These are phyloP conservation scores for Todiramphus chloris DNA, from an alignment of 2,113 vertebrate genomes.

Conservation along the genomic window DNA sequence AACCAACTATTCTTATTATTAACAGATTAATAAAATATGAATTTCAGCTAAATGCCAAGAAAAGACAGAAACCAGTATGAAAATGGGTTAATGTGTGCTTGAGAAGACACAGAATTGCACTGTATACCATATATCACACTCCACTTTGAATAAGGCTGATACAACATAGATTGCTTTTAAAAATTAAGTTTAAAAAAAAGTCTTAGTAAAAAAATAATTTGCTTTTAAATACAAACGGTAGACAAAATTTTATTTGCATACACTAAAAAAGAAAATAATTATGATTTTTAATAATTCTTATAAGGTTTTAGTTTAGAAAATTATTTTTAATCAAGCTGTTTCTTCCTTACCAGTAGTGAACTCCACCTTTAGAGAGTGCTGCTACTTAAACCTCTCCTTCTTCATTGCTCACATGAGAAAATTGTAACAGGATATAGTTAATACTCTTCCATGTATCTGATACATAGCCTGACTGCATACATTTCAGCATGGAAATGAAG, in stretches of 20 bases:
- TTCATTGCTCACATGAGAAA: neutral
- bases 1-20: neutral
- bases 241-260: neutral
- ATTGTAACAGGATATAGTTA: neutral
- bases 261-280: neutral
- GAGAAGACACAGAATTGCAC: neutral
- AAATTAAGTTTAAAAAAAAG: neutral
- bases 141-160: neutral
- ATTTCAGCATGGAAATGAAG: constrained; percentile 56
- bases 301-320: neutral
- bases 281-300: neutral
- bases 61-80: neutral
- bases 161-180: neutral
- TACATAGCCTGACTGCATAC: neutral
- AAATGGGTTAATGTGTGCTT: neutral
- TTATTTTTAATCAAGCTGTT: neutral
- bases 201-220: neutral
- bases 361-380: neutral
- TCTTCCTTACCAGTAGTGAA: neutral
- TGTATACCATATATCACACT: neutral
- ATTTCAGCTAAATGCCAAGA: neutral
- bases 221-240: neutral
- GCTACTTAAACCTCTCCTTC: neutral
- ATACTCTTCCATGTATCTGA: neutral
- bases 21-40: neutral